Base-by-base conservation (phyloP, 2,797 vertebrate species). In the Paramormyrops hopkinsi region DNA sequence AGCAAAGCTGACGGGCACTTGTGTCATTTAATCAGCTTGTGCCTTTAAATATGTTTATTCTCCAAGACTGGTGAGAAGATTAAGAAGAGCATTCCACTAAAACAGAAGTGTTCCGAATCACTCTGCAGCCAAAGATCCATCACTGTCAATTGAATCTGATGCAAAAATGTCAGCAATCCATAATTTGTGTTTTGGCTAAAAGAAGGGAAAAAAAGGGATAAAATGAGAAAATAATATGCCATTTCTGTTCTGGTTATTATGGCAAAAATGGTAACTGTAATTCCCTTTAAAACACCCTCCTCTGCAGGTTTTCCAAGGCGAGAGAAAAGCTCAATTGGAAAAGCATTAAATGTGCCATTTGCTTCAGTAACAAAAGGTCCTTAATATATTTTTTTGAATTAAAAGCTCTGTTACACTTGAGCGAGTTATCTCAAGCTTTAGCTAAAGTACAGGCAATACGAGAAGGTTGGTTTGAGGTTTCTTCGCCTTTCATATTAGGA, bases 301-400 rank as follows among this genome's bases (percentile, higher is more conserved):
- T 84, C 9, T 11, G 41, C 53, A 8, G n/a, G 37, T 89, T 65
- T 33, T 44, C 14, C 6, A 3, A 79, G 8, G 51, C 3, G 12
- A 54, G 51, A 46, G 53, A 84, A 83, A 33, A 46, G 51, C 54
- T 62, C 54, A 48, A 6, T 29, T 56, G n/a, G 82, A 65, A 89
- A 86, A 19, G 12, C 22, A 2, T 62, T 22, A 44, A 25, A 46
- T 56, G 44, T 50, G 56, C 37, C 4, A 6, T 25, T 48, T 44
- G 8, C 44, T 33, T 86, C 69, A 69, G 25, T 48, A 11, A 33
- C 54, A 12, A 37, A 62, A 9, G 17, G n/a, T 56, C 25, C 56
- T 37, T 69, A 51, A 89, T 89, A 62, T 89, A 17, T 59, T 73
- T 4, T 51, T 37, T 7, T 37, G 17, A 86, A 69, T 89, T 86